Conservation (phyloP, 1,140 invertebrate species). For the Diachasmimorpha longicaudata region DNA sequence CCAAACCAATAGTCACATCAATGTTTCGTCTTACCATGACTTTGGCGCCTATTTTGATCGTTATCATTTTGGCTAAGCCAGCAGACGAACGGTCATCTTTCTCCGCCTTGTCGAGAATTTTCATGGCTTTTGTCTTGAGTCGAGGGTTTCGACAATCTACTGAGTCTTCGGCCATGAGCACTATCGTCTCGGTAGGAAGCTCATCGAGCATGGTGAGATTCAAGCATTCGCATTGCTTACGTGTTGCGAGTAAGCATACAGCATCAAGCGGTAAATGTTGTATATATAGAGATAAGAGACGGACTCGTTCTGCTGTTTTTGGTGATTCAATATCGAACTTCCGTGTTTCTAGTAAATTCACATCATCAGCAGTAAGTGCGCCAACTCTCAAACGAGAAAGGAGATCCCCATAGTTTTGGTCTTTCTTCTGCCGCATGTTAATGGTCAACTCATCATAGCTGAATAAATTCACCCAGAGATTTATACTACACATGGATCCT, state of each 20-base stretch:
- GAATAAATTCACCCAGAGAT: constrained; percentile 35
- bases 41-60: constrained; percentile 39
- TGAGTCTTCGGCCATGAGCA: constrained; percentile 2
- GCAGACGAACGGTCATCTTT: neutral
- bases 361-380: constrained; percentile 14
- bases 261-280: constrained; percentile 21
- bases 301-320: constrained; percentile 8
- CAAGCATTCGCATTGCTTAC: constrained; percentile 8
- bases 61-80: constrained; percentile 31
- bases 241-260: constrained; percentile 25
- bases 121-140: constrained; percentile 14
- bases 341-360: constrained; percentile 15
- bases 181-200: neutral
- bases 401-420: constrained; percentile 26
- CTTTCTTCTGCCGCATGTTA: constrained; percentile 37
- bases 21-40: constrained; percentile 50
- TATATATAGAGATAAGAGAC: constrained; percentile 26
- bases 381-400: constrained; percentile 30
- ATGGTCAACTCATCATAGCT: constrained; percentile 36
- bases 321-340: constrained; percentile 26
- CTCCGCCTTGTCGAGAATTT: constrained; percentile 2
- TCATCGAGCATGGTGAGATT: constrained; percentile 6
- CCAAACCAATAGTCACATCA: constrained; percentile 41
- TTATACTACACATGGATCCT: constrained; percentile 24
- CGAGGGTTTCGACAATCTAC: neutral